A percentile compares a stretch with the other conserved stretches of the same genome.
Evolutionary conservation across 37 sponge, comb jelly and placozoan genomes (phyloP).

Genomic region (Mnemiopsis leidyi): DNA sequence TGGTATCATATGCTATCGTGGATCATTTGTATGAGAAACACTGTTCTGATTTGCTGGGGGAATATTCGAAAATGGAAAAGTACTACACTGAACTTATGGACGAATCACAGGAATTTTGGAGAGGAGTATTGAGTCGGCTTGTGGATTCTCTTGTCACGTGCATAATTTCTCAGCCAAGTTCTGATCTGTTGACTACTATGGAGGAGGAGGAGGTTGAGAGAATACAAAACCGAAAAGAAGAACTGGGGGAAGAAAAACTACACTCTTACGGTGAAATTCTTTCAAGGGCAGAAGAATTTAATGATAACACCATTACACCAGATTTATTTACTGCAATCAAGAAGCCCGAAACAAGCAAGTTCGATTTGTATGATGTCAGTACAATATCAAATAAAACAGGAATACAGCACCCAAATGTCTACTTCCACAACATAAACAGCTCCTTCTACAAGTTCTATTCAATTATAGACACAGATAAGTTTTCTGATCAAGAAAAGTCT

Average conservation of each 20-base stretch:
- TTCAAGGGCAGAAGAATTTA: constrained; percentile 70
- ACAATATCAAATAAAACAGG: neutral
- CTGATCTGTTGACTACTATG: constrained; percentile 71
- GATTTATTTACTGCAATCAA: neutral
- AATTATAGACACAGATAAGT: constrained; percentile 2
- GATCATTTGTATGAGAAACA: constrained; percentile 14
- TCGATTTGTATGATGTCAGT: neutral
- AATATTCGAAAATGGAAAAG: neutral
- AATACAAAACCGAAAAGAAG: constrained; percentile 66
- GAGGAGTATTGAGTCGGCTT: neutral
- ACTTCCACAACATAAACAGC: neutral
- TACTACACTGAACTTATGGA: neutral
- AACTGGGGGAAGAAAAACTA: constrained; percentile 77
- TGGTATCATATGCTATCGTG: neutral
- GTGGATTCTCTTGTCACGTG: neutral
- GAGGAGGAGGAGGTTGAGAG: constrained; percentile 75
- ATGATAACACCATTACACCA: constrained; percentile 66
- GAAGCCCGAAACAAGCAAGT: neutral
- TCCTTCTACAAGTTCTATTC: neutral
- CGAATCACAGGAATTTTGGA: neutral
- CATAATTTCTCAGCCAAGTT: constrained; percentile 81
- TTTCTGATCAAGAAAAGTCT: neutral
- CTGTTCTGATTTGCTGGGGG: neutral
- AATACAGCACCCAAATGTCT: neutral
- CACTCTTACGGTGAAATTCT: constrained; percentile 68